Percentiles rank a stretch among this genome's conserved stretches.
These are phyloP conservation scores for Plutomurus gul DNA, from an alignment of 1,140 invertebrate genomes.

Conservation along the genomic window DNA sequence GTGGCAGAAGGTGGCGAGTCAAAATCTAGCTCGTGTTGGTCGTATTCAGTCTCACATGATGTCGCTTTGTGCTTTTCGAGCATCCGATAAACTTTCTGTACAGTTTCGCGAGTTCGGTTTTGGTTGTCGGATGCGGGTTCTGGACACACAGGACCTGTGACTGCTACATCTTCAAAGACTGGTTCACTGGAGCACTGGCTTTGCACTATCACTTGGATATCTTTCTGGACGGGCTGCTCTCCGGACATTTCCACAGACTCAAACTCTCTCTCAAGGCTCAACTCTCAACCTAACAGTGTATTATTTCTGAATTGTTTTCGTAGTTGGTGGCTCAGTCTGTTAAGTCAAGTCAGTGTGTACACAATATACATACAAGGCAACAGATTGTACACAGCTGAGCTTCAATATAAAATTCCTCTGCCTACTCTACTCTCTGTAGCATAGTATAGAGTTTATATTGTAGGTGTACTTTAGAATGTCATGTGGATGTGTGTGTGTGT, in stretches of 20 bases:
- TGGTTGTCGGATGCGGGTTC: conserved; percentile 9
- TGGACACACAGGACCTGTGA: not conserved
- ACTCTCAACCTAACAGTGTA: conserved; percentile 1
- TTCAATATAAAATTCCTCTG: too few relatives aligned
- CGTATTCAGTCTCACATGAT: conserved; percentile 37
- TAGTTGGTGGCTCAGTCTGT: not conserved
- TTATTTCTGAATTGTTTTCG: not conserved
- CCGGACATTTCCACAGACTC: not conserved
- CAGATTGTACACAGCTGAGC: too few relatives aligned
- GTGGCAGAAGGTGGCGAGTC: conserved; percentile 11
- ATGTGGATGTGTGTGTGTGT: too few relatives aligned
- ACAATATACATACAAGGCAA: not conserved
- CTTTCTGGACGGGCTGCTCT: not conserved
- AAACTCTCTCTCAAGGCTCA: not conserved
- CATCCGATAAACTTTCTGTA: conserved; percentile 52
- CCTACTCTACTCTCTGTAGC: too few relatives aligned
- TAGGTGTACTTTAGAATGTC: too few relatives aligned
- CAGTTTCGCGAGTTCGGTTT: conserved; percentile 49
- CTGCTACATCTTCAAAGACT: conserved; percentile 53
- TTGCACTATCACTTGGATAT: conserved; percentile 15
- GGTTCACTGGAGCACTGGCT: conserved; percentile 55
- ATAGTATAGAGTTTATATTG: too few relatives aligned
- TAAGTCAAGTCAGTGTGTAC: not conserved
- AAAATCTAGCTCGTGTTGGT: not conserved
- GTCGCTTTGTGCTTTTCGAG: conserved; percentile 51